Conservation (phyloP, 2,113 vertebrate species). For the Pangasianodon gigas region DNA sequence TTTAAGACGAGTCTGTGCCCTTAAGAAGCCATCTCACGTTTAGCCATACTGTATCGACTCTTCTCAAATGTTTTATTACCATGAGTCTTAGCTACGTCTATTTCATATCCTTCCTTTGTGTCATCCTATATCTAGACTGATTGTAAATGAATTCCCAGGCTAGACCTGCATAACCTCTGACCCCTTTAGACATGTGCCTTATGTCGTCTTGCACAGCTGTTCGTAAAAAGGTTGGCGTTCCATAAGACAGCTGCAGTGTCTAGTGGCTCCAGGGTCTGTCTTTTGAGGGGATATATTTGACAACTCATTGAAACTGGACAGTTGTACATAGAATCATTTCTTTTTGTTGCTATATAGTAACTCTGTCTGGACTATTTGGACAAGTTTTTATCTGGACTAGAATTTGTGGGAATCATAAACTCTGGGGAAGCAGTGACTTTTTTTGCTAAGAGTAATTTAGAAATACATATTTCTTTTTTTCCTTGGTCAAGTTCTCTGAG, state of each 20-base stretch:
- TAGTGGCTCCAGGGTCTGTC: constrained; percentile 17
- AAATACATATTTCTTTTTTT: not conserved
- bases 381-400: not conserved
- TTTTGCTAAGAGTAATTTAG: constrained; percentile 13
- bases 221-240: constrained; percentile 8
- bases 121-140: constrained; percentile 5
- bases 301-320: constrained; percentile 22
- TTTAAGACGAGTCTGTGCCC: not conserved
- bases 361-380: not conserved
- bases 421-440: not conserved
- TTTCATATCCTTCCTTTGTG: not conserved
- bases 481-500: not conserved
- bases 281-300: constrained; percentile 5
- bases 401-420: not conserved
- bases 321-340: not conserved
- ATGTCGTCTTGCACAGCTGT: constrained; percentile 29
- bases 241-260: constrained; percentile 35
- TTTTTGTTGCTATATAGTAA: not conserved
- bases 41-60: not conserved
- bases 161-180: constrained; percentile 26
- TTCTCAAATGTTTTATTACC: not conserved
- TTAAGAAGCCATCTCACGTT: constrained; percentile 3
- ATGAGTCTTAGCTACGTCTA: not conserved
- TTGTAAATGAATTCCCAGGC: not conserved
- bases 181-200: constrained; percentile 31